phyloP scores from a whole-genome alignment of 2,888 invertebrate genomes.

The Cantharis rufa region DNA sequence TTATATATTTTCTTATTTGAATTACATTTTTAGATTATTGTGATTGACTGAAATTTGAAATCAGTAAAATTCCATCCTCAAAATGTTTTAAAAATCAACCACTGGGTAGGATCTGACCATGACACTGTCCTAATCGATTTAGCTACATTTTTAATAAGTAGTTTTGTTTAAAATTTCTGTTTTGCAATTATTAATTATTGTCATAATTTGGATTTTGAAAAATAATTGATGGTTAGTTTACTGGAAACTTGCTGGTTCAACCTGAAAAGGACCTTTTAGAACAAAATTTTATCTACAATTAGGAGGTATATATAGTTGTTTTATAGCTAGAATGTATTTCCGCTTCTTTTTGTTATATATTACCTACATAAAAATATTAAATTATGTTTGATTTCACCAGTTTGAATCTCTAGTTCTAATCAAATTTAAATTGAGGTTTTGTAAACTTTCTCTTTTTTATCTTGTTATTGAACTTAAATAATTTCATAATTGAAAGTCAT shows the following conservation, averaged over 20 bases:
- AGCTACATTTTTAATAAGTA: constrained; percentile 88
- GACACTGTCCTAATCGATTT: constrained; percentile 88
- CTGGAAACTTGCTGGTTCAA: background rate
- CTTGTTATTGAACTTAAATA: too few species aligned
- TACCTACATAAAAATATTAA: too few species aligned
- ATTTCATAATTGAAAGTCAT: too few species aligned
- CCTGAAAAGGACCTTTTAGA: background rate
- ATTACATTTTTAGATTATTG: constrained; percentile 72
- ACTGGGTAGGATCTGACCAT: constrained; percentile 93
- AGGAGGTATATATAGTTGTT: too few species aligned
- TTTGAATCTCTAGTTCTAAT: too few species aligned
- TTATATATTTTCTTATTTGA: background rate
- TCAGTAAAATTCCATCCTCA: constrained; percentile 87
- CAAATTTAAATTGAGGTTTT: too few species aligned
- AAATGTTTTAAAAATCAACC: constrained; percentile 83
- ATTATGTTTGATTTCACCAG: too few species aligned
- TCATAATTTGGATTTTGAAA: background rate
- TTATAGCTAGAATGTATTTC: too few species aligned
- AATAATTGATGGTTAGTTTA: background rate
- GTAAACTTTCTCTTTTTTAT: too few species aligned
- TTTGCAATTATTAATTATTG: background rate
- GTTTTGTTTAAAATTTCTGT: constrained; percentile 35
- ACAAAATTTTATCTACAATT: too few species aligned
- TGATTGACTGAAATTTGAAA: constrained; percentile 91
- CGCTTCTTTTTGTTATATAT: too few species aligned